These are phyloP conservation scores for Poeciliopsis turneri DNA, from an alignment of 2,797 vertebrate genomes.

Conservation along the genomic window DNA sequence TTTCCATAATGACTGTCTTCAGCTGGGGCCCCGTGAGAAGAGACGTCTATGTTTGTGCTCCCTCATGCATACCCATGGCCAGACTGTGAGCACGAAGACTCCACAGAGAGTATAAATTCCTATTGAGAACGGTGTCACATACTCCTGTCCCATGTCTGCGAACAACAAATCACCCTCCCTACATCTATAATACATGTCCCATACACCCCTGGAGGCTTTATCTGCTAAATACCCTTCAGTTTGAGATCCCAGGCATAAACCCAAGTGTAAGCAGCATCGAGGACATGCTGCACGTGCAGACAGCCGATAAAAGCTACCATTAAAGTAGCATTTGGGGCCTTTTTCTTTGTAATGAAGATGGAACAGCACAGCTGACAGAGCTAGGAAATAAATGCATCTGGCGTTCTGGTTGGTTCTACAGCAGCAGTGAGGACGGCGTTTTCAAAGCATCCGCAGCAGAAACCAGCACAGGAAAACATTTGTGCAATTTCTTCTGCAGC, in stretches of 20 bases:
- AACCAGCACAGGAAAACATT: background rate
- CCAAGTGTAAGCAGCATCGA: conserved; percentile 39
- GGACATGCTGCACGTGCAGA: conserved; percentile 35
- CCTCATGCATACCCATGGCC: conserved; percentile 41
- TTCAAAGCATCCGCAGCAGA: background rate
- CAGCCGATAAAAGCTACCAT: conserved; percentile 56
- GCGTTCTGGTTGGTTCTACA: conserved; percentile 6
- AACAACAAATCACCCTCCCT: conserved; percentile 60
- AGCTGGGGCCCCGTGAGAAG: conserved; percentile 19
- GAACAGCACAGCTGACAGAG: conserved; percentile 44
- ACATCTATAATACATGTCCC: conserved; percentile 63
- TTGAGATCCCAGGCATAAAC: conserved; percentile 46
- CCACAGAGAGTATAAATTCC: conserved; percentile 43
- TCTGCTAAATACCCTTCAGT: conserved; percentile 61
- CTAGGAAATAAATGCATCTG: conserved; percentile 42
- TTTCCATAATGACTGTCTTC: conserved; percentile 31
- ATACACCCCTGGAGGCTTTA: conserved; percentile 52
- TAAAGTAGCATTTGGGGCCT: conserved; percentile 54
- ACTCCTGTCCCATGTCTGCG: conserved; percentile 24
- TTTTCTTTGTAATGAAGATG: conserved; percentile 64
- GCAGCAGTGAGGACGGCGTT: background rate
- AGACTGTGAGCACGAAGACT: conserved; percentile 21
- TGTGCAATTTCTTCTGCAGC: background rate
- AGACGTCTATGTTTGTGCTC: conserved; percentile 30
- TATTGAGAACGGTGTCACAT: conserved; percentile 65